These are phyloP conservation scores for Eupeodes corollae DNA, from an alignment of 1,140 invertebrate species.

Conservation along the genomic window DNA sequence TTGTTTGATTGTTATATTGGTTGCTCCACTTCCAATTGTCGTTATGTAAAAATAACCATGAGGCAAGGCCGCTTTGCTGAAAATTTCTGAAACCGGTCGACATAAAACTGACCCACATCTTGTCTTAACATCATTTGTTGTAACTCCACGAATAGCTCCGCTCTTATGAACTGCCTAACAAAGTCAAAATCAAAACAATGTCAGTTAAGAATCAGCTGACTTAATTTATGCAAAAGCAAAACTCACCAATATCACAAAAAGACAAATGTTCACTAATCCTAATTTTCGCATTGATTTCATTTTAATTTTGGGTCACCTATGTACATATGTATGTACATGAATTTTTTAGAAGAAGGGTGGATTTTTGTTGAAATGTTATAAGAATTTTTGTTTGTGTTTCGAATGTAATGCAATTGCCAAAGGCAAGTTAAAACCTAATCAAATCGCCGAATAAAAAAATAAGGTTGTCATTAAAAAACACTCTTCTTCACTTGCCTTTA, in stretches of 20 bases:
- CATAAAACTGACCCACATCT: slow-evolving; percentile 38
- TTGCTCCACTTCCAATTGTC: slow-evolving; percentile 70
- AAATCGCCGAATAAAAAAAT: too few species aligned
- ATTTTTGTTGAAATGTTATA: too few species aligned
- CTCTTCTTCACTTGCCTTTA: too few species aligned
- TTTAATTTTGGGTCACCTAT: too few species aligned
- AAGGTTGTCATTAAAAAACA: too few species aligned
- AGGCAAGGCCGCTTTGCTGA: slow-evolving; percentile 55
- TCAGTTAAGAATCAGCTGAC: not conserved
- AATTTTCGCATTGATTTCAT: not conserved
- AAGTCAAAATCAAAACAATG: not conserved
- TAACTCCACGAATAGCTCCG: slow-evolving; percentile 21
- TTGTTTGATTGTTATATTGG: slow-evolving; percentile 76
- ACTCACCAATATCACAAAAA: not conserved
- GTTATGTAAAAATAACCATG: slow-evolving; percentile 75
- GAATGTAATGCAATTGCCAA: too few species aligned
- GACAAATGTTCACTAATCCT: not conserved
- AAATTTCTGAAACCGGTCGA: slow-evolving; percentile 65
- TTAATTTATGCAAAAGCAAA: not conserved
- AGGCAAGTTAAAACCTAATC: too few species aligned
- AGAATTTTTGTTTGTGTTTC: too few species aligned
- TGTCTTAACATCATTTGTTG: slow-evolving; percentile 17
- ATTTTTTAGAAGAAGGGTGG: too few species aligned
- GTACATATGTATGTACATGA: too few species aligned
- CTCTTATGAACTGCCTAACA: slow-evolving; percentile 22